Percentiles rank a stretch among this genome's conserved stretches.
Evolutionary conservation across 1,140 invertebrate species (phyloP).

Genomic region (Oryctes rhinoceros): DNA sequence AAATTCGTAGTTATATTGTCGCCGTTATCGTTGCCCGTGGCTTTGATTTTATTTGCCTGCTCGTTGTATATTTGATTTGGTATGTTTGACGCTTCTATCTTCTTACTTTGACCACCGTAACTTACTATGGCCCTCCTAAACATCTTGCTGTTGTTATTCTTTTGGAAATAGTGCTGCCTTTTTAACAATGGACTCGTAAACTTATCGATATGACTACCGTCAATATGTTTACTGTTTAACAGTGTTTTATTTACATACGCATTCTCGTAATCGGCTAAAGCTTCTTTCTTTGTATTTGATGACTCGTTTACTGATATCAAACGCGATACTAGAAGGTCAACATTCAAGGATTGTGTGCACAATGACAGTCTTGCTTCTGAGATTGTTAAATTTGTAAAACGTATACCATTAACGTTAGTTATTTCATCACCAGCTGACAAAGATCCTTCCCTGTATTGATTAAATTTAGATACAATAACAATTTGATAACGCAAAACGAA

Average conservation of each 20-base stretch:
- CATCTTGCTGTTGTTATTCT: conserved; percentile 69
- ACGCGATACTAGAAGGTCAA: conserved; percentile 74
- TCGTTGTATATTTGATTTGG: conserved; percentile 40
- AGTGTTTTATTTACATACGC: conserved; percentile 57
- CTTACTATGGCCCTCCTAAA: conserved; percentile 63
- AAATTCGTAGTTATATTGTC: conserved; percentile 69
- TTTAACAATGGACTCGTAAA: conserved; percentile 49
- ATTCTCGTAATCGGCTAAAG: conserved; percentile 75
- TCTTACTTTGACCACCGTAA: conserved; percentile 40
- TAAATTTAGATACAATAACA: not conserved
- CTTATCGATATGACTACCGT: conserved; percentile 38
- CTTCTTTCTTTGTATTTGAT: conserved; percentile 66
- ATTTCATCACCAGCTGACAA: conserved; percentile 83
- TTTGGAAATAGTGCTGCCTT: conserved; percentile 67
- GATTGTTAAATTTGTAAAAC: conserved; percentile 77
- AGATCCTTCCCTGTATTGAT: conserved; percentile 73
- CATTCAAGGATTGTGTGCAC: conserved; percentile 70
- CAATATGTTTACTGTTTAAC: conserved; percentile 34
- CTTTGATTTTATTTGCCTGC: conserved; percentile 1
- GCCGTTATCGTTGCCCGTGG: not conserved
- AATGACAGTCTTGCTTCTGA: conserved; percentile 78
- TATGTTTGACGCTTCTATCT: conserved; percentile 20
- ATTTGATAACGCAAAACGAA: not conserved
- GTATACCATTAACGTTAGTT: conserved; percentile 81
- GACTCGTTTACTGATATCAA: conserved; percentile 53